A percentile compares a stretch with the other conserved stretches of the same genome.
Conservation (phyloP, 2,888 invertebrate species). For the Xanthia togata region DNA sequence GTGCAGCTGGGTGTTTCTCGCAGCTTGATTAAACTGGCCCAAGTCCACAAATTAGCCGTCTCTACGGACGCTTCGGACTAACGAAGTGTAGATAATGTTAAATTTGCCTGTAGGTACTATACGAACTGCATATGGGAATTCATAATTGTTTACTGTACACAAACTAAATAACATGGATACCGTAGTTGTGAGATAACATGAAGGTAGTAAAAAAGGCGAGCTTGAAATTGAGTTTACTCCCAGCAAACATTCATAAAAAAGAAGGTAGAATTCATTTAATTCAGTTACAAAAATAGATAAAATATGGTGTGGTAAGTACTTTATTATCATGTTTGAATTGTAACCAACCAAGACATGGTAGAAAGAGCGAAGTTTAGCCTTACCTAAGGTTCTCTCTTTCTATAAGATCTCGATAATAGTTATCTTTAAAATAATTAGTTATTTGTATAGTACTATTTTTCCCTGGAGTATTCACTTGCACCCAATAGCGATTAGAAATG, state of each 20-base stretch:
- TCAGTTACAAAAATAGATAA: background rate
- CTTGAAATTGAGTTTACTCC: background rate
- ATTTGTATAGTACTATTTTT: too few relatives aligned
- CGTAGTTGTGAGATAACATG: background rate
- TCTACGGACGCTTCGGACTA: conserved; percentile 22
- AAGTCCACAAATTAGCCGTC: conserved; percentile 59
- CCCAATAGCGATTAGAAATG: background rate
- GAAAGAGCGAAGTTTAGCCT: too few relatives aligned
- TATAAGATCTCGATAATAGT: too few relatives aligned
- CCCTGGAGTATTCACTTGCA: background rate
- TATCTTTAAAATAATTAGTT: too few relatives aligned
- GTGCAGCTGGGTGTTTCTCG: conserved; percentile 42
- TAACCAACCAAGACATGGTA: background rate
- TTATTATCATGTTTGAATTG: background rate
- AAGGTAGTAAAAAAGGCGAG: background rate
- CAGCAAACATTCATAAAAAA: background rate
- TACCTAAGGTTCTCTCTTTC: too few relatives aligned
- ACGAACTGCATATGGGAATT: conserved; percentile 20
- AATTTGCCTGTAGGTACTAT: conserved; percentile 36
- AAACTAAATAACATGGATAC: background rate
- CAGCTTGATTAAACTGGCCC: conserved; percentile 59
- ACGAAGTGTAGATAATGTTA: conserved; percentile 34
- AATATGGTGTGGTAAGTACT: background rate
- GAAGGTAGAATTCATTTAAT: background rate
- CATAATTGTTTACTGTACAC: conserved; percentile 10